These are phyloP conservation scores for Stegophylla sp. DNA, from an alignment of 2,888 invertebrate species.

Conservation along the genomic window DNA sequence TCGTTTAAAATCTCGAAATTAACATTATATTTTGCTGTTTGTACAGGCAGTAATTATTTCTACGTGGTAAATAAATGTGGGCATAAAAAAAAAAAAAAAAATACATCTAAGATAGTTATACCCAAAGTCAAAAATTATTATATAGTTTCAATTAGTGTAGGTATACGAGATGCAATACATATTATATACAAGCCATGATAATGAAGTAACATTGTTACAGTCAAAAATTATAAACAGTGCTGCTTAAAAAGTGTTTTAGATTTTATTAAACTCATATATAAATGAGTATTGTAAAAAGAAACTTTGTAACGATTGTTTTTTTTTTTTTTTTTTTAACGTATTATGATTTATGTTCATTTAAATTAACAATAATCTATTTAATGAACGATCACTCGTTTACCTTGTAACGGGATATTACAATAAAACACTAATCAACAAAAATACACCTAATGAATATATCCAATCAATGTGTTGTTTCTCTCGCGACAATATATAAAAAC, in stretches of 20 bases:
- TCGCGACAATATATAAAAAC: not conserved
- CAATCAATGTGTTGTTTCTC: constrained; percentile 8
- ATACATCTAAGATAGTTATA: too few relatives aligned
- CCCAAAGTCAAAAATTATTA: too few relatives aligned
- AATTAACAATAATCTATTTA: constrained; percentile 26
- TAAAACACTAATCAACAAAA: constrained; percentile 32
- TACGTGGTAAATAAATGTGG: too few relatives aligned
- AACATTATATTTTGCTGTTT: too few relatives aligned
- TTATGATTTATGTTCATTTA: constrained; percentile 13
- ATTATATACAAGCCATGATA: not conserved
- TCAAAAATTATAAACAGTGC: not conserved
- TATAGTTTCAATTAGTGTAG: too few relatives aligned
- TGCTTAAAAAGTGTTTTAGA: not conserved
- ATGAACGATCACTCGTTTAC: not conserved
- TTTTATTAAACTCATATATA: not conserved
- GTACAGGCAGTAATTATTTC: too few relatives aligned
- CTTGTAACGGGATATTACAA: constrained; percentile 4
- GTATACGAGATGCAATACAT: too few relatives aligned
- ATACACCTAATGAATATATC: constrained; percentile 17
- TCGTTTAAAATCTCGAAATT: too few relatives aligned
- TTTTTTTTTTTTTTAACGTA: not conserved
- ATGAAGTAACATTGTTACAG: constrained; percentile 1
- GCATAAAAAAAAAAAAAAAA: too few relatives aligned
- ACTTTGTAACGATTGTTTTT: not conserved
- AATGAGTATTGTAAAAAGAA: not conserved